Base-by-base conservation (phyloP, 2,888 invertebrate species). In the Amorpha juglandis region DNA sequence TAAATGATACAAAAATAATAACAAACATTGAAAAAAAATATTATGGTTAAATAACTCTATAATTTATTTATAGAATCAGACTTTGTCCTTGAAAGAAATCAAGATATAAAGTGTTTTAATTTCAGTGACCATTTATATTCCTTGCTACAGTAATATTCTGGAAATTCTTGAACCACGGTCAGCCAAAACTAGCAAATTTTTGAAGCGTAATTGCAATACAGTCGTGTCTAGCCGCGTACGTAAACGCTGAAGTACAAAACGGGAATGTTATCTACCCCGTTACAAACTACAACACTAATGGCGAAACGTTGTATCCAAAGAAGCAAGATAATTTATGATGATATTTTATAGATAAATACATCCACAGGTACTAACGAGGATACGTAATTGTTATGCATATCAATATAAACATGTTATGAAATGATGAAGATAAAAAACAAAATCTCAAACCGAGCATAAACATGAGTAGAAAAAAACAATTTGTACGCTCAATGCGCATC, bases 271-370 rank as follows among this genome's bases (percentile, higher is more conserved):
- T 89, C 88, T 82, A 70, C 79, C 71, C 80, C 79, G 79, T 83
- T 86, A 87, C 85, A 85, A 86, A 88, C 83, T 82, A 82, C 80
- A 82, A 79, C 84, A 81, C 88, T 88, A 87, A 86, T 89, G 84
- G 88, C 82, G 74, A 80, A 88, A 87, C 86, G 84, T 67, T 87
- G 88, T 89, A 82, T 74, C 76, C 73, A 71, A 81, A 79, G 79
- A 71, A 79, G 74, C 78, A 67, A 71, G 75, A 82, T 83, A 82
- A 74, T 82, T 81, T 82, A 81, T 80, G 79, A 74, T 78, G 79
- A 83, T 81, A 83, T 82, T 82, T 78, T 73, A 77, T 72, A 74
- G 71, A 71, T 74, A 74, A 72, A 53, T 53, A 55, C 38, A 16
- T 27, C 1, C 68, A 9, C 45, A 53, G 14, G 27, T 35, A 33